Conservation (phyloP, 92 coral and sea anemone species). For the Siderastrea siderea region DNA sequence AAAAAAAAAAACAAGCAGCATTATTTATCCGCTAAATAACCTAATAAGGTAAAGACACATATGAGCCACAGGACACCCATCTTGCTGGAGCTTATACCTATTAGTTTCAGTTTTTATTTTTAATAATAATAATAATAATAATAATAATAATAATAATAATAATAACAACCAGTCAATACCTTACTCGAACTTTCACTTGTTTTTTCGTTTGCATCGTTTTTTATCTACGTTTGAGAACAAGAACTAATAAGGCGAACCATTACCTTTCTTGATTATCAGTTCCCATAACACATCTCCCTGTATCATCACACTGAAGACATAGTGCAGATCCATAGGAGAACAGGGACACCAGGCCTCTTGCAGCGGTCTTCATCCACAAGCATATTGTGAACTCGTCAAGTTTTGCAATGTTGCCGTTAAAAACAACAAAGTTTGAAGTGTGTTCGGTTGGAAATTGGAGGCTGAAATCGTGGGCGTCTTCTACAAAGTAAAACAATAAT, state of each 20-base stretch:
- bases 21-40: no score
- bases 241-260: not conserved
- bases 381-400: not conserved
- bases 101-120: no score
- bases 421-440: not conserved
- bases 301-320: not conserved
- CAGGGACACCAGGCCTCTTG: not conserved
- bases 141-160: no score
- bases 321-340: not conserved
- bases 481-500: not conserved
- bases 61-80: no score
- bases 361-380: not conserved
- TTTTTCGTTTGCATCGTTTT: not conserved
- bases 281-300: conserved; percentile 4
- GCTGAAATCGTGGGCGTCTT: not conserved
- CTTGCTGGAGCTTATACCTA: no score
- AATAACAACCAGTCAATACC: no score
- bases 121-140: no score
- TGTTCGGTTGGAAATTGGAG: not conserved
- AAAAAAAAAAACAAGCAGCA: no score
- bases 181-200: no score
- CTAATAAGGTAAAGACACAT: no score
- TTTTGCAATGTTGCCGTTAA: not conserved
- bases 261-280: not conserved
- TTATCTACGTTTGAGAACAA: not conserved